Conservation (phyloP, 2,797 vertebrate species). For the Cyclura pinguis region DNA sequence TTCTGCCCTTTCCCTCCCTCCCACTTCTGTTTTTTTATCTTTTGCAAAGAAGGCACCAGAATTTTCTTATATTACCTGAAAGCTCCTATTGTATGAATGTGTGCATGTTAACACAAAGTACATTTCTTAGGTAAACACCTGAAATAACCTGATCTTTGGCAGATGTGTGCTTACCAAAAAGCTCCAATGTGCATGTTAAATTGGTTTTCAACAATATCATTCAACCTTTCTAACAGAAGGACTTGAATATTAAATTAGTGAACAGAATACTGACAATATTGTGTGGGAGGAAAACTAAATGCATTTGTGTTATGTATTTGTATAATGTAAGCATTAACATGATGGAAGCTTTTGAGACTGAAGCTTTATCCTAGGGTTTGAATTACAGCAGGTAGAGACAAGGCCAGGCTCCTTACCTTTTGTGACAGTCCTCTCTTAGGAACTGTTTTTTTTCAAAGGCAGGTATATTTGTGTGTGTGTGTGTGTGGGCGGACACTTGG, state of each 20-base stretch:
- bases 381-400: not conserved
- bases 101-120: not conserved
- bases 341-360: not conserved
- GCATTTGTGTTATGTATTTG: not conserved
- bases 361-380: not conserved
- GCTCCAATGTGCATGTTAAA: not conserved
- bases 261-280: not conserved
- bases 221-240: not conserved
- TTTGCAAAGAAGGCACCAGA: not conserved
- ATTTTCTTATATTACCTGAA: not conserved
- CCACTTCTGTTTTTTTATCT: not conserved
- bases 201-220: not conserved
- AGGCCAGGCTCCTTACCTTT: not conserved
- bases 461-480: too few species aligned
- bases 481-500: not conserved
- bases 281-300: not conserved
- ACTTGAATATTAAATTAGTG: not conserved
- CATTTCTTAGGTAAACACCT: too few species aligned
- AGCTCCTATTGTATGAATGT: not conserved
- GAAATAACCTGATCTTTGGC: not conserved
- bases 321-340: not conserved
- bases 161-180: not conserved
- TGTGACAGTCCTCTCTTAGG: not conserved
- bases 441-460: not conserved
- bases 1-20: not conserved